Percentiles rank a stretch among this genome's conserved stretches.
phyloP scores from a whole-genome alignment of 2,797 vertebrate genomes.

The Lemur catta region DNA sequence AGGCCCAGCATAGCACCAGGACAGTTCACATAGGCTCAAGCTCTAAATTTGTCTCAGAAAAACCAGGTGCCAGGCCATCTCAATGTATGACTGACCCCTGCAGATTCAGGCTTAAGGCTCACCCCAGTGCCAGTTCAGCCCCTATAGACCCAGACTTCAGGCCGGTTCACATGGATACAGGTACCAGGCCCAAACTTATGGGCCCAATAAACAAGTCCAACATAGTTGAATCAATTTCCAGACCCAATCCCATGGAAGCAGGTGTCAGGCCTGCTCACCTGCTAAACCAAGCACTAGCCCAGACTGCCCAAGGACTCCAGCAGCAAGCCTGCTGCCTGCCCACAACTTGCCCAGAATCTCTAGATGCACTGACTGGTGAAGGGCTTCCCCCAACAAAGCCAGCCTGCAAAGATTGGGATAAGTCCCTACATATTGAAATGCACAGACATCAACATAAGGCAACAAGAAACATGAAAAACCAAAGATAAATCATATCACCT shows the following conservation, averaged over 20 bases:
- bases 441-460: neutral
- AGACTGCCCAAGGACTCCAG: neutral
- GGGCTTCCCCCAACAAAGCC: neutral
- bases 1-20: neutral
- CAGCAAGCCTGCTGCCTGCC: neutral
- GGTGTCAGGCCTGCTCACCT: no score
- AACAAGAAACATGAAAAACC: neutral
- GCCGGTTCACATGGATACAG: rapidly evolving
- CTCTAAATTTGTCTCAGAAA: neutral
- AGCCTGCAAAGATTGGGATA: neutral
- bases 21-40: neutral
- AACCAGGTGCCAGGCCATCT: neutral
- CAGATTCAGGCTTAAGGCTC: neutral
- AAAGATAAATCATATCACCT: neutral
- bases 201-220: neutral
- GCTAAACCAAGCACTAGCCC: neutral
- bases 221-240: neutral
- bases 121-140: neutral
- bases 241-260: neutral
- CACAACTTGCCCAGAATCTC: neutral
- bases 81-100: neutral
- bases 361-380: neutral
- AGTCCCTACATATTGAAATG: neutral
- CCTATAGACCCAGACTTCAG: neutral
- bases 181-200: neutral